These are phyloP conservation scores for Aspidiotus destructor DNA, from an alignment of 2,888 invertebrate species.

Conservation along the genomic window DNA sequence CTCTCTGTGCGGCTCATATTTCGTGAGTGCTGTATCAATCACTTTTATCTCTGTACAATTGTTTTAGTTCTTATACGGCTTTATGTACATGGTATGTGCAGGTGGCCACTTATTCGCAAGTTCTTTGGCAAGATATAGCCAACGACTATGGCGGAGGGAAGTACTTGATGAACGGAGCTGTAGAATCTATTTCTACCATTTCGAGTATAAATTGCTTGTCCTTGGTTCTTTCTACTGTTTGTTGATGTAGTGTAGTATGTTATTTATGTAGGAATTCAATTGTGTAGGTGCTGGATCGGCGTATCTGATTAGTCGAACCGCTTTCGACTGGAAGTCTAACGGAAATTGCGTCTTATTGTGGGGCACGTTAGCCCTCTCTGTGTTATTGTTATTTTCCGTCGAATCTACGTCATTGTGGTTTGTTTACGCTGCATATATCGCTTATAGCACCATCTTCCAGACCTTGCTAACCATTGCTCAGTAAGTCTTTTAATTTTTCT, in stretches of 20 bases:
- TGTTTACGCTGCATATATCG: constrained; percentile 65
- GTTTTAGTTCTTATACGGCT: too few species aligned
- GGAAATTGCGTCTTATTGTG: constrained; percentile 34
- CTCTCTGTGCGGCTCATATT: constrained; percentile 46
- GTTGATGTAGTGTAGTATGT: too few species aligned
- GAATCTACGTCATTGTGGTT: constrained; percentile 55
- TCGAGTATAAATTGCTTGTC: constrained; percentile 15
- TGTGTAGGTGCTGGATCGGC: constrained; percentile 35
- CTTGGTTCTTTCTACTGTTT: too few species aligned
- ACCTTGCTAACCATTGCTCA: constrained; percentile 67
- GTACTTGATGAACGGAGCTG: constrained; percentile 35
- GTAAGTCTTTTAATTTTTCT: constrained; percentile 42
- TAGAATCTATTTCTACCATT: constrained; percentile 34
- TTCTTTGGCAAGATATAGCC: constrained; percentile 34
- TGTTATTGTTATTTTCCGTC: constrained; percentile 43
- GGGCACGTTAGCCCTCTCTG: constrained; percentile 32
- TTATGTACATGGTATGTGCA: not conserved
- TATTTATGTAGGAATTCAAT: not conserved
- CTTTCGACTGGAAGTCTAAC: constrained; percentile 34
- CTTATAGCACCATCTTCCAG: constrained; percentile 67
- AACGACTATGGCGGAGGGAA: constrained; percentile 22
- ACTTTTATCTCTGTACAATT: too few species aligned
- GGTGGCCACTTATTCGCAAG: constrained; percentile 35
- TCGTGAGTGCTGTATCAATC: constrained; percentile 36
- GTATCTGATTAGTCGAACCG: constrained; percentile 33